Percentiles rank a stretch among this genome's conserved stretches.
Conservation (phyloP, 23 tunicate genomes). For the Trididemnum nubilum region DNA sequence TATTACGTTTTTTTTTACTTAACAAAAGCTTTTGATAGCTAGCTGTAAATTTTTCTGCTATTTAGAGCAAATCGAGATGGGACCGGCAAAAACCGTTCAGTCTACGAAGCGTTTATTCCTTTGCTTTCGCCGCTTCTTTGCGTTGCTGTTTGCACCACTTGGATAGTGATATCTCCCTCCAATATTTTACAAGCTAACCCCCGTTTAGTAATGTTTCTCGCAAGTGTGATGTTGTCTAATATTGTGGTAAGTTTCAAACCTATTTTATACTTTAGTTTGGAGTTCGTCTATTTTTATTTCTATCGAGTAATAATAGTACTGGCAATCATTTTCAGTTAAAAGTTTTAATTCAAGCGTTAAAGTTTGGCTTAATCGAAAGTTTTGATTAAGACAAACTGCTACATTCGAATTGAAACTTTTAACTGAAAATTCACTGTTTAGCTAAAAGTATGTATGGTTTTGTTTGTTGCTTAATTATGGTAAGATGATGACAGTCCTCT, state of each 20-base stretch:
- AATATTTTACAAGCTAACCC: constrained; percentile 56
- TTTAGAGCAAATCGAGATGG: constrained; percentile 55
- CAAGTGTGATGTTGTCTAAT: constrained; percentile 81
- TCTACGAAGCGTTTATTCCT: constrained; percentile 68
- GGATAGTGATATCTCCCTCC: constrained; percentile 62
- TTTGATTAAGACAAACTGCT: no score
- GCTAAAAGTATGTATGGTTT: no score
- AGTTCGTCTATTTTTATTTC: no score
- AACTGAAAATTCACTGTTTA: no score
- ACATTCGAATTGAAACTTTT: no score
- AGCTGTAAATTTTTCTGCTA: no score
- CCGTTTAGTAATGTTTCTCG: constrained; percentile 48
- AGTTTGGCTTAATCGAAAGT: no score
- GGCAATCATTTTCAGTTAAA: not conserved
- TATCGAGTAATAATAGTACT: no score
- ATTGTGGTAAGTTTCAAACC: constrained; percentile 59
- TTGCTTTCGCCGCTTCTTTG: constrained; percentile 53
- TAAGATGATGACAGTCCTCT: no score
- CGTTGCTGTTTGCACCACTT: constrained; percentile 32
- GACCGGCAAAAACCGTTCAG: constrained; percentile 45
- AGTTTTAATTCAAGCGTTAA: not conserved
- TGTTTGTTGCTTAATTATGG: no score
- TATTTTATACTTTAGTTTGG: not conserved
- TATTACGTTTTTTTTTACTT: no score
- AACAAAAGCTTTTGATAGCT: no score